phyloP scores from a whole-genome alignment of 2,113 vertebrate genomes.

The Ceyx margarethae region DNA sequence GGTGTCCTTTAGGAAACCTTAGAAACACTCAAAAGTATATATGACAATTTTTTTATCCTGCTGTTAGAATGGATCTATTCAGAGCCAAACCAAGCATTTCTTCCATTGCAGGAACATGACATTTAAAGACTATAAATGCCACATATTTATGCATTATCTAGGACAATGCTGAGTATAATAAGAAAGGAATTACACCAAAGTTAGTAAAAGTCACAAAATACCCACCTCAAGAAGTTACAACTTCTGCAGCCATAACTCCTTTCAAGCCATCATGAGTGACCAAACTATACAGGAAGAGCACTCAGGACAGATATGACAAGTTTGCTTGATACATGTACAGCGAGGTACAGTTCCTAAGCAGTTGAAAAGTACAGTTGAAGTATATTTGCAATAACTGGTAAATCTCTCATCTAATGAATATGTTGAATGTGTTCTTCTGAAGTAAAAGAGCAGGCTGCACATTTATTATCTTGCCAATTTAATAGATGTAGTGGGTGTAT shows the following conservation, averaged over 20 bases:
- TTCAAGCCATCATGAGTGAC: not conserved
- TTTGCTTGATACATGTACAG: not conserved
- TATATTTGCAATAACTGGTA: not conserved
- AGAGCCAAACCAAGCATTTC: not conserved
- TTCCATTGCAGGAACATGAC: not conserved
- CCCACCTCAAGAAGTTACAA: not conserved
- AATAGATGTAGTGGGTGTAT: slow-evolving; percentile 3
- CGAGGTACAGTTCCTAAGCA: not conserved
- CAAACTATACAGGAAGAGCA: not conserved
- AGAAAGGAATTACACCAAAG: not conserved
- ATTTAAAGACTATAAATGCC: not conserved
- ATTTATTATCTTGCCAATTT: slow-evolving; percentile 29
- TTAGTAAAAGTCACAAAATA: not conserved
- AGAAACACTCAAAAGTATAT: not conserved
- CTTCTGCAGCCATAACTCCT: not conserved
- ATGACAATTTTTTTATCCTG: not conserved
- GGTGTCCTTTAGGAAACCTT: not conserved
- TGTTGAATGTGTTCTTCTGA: not conserved
- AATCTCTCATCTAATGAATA: slow-evolving; percentile 4
- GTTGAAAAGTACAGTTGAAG: not conserved
- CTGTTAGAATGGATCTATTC: not conserved
- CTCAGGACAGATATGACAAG: not conserved
- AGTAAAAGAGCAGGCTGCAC: not conserved
- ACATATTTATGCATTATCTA: not conserved
- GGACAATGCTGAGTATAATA: not conserved